These are phyloP conservation scores for Saxicola maurus DNA, from an alignment of 2,797 vertebrate species.

Conservation along the genomic window DNA sequence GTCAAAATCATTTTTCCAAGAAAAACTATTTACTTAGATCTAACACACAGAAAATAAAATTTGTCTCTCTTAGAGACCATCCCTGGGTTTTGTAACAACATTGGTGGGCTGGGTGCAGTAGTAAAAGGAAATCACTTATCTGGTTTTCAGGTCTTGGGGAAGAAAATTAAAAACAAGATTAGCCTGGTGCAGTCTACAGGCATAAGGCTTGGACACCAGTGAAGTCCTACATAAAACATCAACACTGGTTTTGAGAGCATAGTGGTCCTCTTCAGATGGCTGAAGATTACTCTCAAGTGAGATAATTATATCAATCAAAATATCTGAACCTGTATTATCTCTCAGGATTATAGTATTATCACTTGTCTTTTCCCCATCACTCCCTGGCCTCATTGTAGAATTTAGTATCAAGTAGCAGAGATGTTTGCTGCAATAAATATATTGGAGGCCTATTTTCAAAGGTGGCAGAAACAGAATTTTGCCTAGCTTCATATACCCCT, in stretches of 20 bases:
- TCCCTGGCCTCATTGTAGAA: rapidly evolving
- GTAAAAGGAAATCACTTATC: neutral
- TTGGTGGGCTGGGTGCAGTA: neutral
- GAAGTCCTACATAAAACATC: neutral
- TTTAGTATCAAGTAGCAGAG: neutral
- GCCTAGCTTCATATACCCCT: neutral
- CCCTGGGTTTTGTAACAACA: neutral
- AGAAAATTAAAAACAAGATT: neutral
- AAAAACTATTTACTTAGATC: neutral
- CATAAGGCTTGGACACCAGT: neutral
- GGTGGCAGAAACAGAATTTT: neutral
- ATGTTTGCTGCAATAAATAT: neutral
- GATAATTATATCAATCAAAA: neutral
- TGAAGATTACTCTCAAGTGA: neutral
- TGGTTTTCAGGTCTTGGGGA: neutral
- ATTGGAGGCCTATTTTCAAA: neutral
- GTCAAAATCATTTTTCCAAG: neutral
- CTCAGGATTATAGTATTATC: neutral
- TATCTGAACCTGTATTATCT: neutral
- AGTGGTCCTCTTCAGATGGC: neutral
- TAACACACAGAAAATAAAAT: neutral
- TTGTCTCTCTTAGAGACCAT: neutral
- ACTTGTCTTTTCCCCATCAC: neutral
- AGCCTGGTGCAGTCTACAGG: neutral
- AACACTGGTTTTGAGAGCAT: neutral